Evolutionary conservation across 2,888 invertebrate genomes (phyloP).

Genomic region (Scaeva pyrastri): DNA sequence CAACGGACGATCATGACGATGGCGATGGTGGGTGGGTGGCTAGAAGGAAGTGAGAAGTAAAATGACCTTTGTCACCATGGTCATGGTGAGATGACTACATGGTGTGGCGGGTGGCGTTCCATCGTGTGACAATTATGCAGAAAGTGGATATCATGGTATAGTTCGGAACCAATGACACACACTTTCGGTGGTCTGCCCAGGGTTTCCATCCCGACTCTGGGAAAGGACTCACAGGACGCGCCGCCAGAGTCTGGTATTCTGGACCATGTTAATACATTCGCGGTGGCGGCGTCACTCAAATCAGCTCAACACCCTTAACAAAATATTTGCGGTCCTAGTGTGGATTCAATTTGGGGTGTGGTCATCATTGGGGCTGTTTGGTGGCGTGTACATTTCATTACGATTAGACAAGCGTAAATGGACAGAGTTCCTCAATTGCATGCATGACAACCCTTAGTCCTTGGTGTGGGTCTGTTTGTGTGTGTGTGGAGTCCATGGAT

Average conservation of each 20-base stretch:
- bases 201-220: neutral
- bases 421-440: conserved; percentile 38
- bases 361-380: conserved; percentile 48
- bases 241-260: neutral
- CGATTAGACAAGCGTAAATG: conserved; percentile 59
- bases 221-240: neutral
- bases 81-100: neutral
- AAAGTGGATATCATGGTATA: conserved; percentile 33
- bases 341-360: conserved; percentile 74
- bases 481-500: neutral
- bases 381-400: conserved; percentile 70
- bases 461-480: neutral
- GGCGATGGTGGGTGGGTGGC: neutral
- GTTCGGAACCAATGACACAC: conserved; percentile 17
- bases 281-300: conserved; percentile 70
- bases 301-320: conserved; percentile 73
- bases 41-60: conserved; percentile 12
- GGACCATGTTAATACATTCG: conserved; percentile 59
- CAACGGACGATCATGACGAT: neutral
- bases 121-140: conserved; percentile 31
- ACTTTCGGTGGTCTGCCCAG: conserved; percentile 40
- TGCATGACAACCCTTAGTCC: neutral
- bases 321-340: conserved; percentile 71
- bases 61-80: conserved; percentile 56
- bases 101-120: neutral